Conservation (phyloP, 2,113 vertebrate genomes). For the Actinemys pallida region DNA sequence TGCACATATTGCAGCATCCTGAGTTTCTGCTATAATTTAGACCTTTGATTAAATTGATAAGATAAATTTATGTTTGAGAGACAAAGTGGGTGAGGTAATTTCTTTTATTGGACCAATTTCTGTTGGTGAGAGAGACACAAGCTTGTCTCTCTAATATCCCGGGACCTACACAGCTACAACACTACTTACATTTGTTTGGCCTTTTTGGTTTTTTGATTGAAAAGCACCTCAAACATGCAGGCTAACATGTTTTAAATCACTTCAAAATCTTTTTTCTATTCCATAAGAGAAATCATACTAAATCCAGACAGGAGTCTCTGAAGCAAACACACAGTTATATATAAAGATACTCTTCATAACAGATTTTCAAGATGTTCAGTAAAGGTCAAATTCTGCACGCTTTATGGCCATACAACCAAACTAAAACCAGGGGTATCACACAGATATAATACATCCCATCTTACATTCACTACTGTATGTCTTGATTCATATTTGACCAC, state of each 20-base stretch:
- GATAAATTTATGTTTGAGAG: background rate
- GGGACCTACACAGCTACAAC: too few relatives aligned
- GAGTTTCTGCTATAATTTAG: background rate
- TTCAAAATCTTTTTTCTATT: background rate
- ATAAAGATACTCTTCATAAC: background rate
- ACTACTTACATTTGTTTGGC: background rate
- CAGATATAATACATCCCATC: rapidly evolving
- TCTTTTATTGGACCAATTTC: too few relatives aligned
- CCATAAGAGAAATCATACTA: background rate
- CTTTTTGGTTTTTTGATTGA: background rate
- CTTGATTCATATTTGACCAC: background rate
- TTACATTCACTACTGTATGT: background rate
- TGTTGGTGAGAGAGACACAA: too few relatives aligned
- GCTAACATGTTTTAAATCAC: background rate
- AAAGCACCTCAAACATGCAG: background rate
- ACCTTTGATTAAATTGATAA: background rate
- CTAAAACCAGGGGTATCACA: background rate
- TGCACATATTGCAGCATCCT: background rate
- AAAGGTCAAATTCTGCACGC: background rate
- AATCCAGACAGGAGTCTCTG: background rate
- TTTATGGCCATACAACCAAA: background rate
- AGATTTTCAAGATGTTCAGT: background rate
- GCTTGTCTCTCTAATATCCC: too few relatives aligned
- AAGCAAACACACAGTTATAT: background rate
- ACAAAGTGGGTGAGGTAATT: too few relatives aligned